Percentiles rank a stretch among this genome's conserved stretches.
Conservation (phyloP, 2,888 invertebrate genomes). For the Eilema sororculum region DNA sequence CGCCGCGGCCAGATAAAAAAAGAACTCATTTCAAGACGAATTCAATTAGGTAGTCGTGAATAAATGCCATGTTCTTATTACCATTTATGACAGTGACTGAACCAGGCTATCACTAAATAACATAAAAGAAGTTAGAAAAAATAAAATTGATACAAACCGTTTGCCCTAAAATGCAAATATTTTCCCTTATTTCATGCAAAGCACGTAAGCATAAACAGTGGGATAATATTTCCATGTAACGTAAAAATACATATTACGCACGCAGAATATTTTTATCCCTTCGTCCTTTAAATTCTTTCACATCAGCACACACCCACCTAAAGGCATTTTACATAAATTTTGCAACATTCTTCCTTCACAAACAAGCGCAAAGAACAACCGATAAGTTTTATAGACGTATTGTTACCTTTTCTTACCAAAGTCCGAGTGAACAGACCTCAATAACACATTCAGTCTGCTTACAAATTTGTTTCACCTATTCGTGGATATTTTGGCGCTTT, state of each 20-base stretch:
- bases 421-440: slow-evolving; percentile 52
- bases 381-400: slow-evolving; percentile 81
- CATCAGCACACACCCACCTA: slow-evolving; percentile 40
- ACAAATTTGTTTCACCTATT: slow-evolving; percentile 78
- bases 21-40: too few species aligned
- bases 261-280: slow-evolving; percentile 33
- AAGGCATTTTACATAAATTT: slow-evolving; percentile 53
- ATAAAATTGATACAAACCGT: not conserved
- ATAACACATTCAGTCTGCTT: slow-evolving; percentile 68
- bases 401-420: slow-evolving; percentile 66
- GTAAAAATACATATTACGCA: slow-evolving; percentile 27
- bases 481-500: slow-evolving; percentile 60
- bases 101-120: not conserved
- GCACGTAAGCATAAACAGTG: slow-evolving; percentile 3
- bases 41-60: not conserved
- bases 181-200: slow-evolving; percentile 1
- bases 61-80: not conserved
- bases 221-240: slow-evolving; percentile 17
- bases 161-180: not conserved
- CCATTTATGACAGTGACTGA: not conserved
- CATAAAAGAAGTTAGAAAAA: not conserved
- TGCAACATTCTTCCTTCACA: slow-evolving; percentile 56
- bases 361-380: slow-evolving; percentile 61
- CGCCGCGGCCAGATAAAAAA: too few species aligned
- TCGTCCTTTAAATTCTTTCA: slow-evolving; percentile 31